These are phyloP conservation scores for Pseudorasbora parva DNA, from an alignment of 2,113 vertebrate genomes.

Conservation along the genomic window DNA sequence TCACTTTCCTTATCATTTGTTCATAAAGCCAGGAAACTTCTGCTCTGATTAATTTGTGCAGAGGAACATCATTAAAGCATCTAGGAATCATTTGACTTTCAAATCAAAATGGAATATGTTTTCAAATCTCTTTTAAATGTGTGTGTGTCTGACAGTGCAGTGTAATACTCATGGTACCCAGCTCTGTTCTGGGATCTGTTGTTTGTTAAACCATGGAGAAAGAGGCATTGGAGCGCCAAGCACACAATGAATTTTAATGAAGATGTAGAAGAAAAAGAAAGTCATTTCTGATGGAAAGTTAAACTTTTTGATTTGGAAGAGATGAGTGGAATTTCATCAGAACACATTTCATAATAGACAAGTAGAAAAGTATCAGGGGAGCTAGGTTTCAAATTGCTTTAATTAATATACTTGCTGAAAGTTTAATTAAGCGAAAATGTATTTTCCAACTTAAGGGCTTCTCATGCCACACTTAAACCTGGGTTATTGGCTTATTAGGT, in stretches of 20 bases:
- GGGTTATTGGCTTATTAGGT: neutral
- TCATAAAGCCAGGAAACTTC: neutral
- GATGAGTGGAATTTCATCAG: conserved; percentile 21
- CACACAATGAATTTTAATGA: conserved; percentile 39
- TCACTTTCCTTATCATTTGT: neutral
- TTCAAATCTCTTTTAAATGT: neutral
- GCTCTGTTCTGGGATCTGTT: conserved; percentile 37
- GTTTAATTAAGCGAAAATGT: conserved; percentile 3
- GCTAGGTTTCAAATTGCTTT: neutral
- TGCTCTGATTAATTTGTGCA: neutral
- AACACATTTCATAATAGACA: conserved; percentile 27
- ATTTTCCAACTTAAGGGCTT: neutral
- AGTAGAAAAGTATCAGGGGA: conserved; percentile 1
- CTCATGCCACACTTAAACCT: neutral
- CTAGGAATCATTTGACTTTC: conserved; percentile 21
- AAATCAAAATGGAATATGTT: conserved; percentile 2
- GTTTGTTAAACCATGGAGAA: conserved; percentile 48
- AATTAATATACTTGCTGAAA: neutral
- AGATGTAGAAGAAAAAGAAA: conserved; percentile 17
- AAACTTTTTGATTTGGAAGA: conserved; percentile 21
- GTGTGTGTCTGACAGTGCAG: neutral
- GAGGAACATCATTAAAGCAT: conserved; percentile 13
- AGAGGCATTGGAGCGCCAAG: conserved; percentile 34
- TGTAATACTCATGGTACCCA: conserved; percentile 30
- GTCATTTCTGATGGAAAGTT: conserved; percentile 16